Percentiles rank a stretch among this genome's conserved stretches.
Evolutionary conservation across 2,113 vertebrate genomes (phyloP).

Genomic region (Hypomesus transpacificus): DNA sequence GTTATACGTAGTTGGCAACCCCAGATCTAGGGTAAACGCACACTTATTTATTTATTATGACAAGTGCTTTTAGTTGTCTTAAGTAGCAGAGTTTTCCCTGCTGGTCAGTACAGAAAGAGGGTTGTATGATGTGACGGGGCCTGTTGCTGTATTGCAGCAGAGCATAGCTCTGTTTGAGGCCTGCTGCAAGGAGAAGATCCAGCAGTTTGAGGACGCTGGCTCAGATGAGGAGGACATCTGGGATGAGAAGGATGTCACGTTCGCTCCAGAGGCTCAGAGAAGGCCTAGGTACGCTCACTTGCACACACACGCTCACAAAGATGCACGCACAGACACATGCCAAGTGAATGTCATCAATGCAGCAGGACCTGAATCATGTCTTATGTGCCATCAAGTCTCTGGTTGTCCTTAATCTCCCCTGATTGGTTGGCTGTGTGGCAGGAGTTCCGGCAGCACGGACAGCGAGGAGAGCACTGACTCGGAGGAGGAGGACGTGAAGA

Average conservation of each 20-base stretch:
- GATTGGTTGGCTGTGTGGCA: slow-evolving; percentile 28
- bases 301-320: neutral
- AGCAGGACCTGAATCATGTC: neutral
- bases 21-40: too few relatives aligned
- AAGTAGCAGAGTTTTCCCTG: too few relatives aligned
- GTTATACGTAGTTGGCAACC: too few relatives aligned
- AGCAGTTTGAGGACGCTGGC: slow-evolving; percentile 95
- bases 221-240: slow-evolving; percentile 99
- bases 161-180: slow-evolving; percentile 98
- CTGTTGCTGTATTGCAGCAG: slow-evolving; percentile 71
- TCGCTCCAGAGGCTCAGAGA: slow-evolving; percentile 88
- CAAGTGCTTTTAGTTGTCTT: too few relatives aligned
- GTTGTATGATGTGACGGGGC: neutral
- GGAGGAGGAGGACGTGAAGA: slow-evolving; percentile 94
- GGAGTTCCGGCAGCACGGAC: slow-evolving; percentile 96
- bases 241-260: slow-evolving; percentile 95
- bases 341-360: neutral
- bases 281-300: slow-evolving; percentile 78
- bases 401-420: neutral
- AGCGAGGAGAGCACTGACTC: slow-evolving; percentile 98
- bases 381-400: too few relatives aligned
- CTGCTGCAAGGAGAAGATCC: slow-evolving; percentile 96
- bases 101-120: too few relatives aligned
- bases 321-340: neutral
- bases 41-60: neutral